Percentiles rank a stretch among this genome's conserved stretches.
Conservation (phyloP, 1,140 invertebrate genomes). For the Dinothrombium tinctorium region DNA sequence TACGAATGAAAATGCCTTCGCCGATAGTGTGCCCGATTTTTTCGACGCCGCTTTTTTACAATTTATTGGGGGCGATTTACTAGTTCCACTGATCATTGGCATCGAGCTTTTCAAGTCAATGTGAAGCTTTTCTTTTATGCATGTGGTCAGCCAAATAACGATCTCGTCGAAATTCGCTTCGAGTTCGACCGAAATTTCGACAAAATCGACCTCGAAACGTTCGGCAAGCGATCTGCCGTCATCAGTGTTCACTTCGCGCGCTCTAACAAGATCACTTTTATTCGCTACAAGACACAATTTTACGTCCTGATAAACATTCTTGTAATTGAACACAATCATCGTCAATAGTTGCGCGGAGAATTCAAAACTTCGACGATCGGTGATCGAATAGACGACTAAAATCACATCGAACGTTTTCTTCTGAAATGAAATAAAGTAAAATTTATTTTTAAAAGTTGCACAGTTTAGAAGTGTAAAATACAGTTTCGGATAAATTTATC, state of each 20-base stretch:
- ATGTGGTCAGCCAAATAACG: not conserved
- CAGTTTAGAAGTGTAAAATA: too few relatives aligned
- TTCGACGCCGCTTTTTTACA: not conserved
- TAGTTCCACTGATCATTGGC: not conserved
- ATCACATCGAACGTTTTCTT: too few relatives aligned
- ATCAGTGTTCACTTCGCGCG: constrained; percentile 53
- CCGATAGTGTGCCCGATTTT: not conserved
- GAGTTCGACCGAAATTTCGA: constrained; percentile 47
- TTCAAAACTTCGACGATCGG: constrained; percentile 47
- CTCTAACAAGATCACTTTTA: constrained; percentile 76
- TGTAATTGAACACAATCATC: constrained; percentile 26
- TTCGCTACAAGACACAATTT: constrained; percentile 86
- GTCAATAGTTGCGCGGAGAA: constrained; percentile 48
- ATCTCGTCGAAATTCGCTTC: not conserved
- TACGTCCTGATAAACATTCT: not conserved
- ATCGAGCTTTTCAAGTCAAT: not conserved
- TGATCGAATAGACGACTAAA: constrained; percentile 71
- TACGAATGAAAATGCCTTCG: not conserved
- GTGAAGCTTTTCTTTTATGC: not conserved
- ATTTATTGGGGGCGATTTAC: not conserved
- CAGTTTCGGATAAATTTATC: too few relatives aligned
- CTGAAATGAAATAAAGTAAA: too few relatives aligned
- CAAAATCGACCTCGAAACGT: constrained; percentile 72
- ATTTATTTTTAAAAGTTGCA: too few relatives aligned
- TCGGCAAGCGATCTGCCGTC: constrained; percentile 66